These are phyloP conservation scores for Rhegmatorhina hoffmannsi DNA, from an alignment of 2,113 vertebrate genomes.

Conservation along the genomic window DNA sequence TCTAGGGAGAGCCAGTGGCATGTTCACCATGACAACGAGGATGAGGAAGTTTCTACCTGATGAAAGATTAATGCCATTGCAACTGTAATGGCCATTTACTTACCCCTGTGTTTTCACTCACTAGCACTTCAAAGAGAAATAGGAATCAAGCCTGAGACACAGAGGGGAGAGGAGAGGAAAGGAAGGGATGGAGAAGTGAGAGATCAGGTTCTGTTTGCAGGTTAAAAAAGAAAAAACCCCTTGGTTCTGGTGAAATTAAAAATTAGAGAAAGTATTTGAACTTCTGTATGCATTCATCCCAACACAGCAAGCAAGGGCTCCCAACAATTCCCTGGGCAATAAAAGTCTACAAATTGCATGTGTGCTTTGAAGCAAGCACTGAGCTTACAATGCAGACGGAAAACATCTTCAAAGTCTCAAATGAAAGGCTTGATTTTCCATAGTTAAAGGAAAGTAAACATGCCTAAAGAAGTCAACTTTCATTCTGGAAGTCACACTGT, in stretches of 20 bases:
- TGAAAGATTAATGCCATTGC: neutral
- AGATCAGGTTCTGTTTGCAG: neutral
- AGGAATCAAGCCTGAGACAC: neutral
- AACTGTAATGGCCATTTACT: neutral
- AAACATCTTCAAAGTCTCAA: conserved; percentile 4
- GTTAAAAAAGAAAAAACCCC: neutral
- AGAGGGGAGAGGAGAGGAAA: neutral
- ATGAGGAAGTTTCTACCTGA: neutral
- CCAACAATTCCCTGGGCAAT: neutral
- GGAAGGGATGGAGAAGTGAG: neutral
- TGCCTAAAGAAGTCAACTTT: neutral
- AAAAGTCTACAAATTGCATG: neutral
- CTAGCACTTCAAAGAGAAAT: neutral
- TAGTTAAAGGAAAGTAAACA: neutral
- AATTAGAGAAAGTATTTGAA: neutral
- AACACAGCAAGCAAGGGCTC: neutral
- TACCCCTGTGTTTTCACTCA: neutral
- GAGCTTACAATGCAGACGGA: neutral
- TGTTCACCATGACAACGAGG: neutral
- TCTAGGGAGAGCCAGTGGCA: neutral
- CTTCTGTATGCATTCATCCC: neutral
- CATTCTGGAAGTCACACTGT: neutral
- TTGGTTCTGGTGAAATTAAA: neutral
- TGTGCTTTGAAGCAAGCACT: neutral
- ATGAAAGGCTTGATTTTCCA: neutral